These are phyloP conservation scores for Muscicapa comitata DNA, from an alignment of 2,797 vertebrate genomes.

Conservation along the genomic window DNA sequence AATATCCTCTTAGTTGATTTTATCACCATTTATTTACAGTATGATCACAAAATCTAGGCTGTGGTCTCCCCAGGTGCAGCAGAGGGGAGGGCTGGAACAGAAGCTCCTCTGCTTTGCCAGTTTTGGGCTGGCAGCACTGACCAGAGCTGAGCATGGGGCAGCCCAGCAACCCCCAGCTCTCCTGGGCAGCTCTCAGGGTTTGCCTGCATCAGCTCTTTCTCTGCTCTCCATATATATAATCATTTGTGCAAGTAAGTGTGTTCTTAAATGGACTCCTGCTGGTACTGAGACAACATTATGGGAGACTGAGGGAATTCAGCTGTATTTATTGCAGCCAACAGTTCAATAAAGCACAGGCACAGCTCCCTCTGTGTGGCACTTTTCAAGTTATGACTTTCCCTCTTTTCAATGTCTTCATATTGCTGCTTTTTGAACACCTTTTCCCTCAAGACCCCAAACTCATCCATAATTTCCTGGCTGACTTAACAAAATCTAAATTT, in stretches of 20 bases:
- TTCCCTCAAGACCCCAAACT: neutral
- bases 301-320: slow-evolving; percentile 15
- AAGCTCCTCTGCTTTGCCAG: neutral
- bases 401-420: neutral
- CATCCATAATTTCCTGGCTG: neutral
- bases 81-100: neutral
- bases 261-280: slow-evolving; percentile 49
- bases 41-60: neutral
- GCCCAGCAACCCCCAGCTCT: neutral
- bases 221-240: neutral
- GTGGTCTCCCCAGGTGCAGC: neutral
- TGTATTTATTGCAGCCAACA: slow-evolving; percentile 42
- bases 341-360: slow-evolving; percentile 35
- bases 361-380: slow-evolving; percentile 1
- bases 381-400: neutral
- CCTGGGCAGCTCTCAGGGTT: neutral
- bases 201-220: neutral
- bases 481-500: neutral
- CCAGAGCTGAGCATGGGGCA: neutral
- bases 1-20: neutral
- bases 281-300: slow-evolving; percentile 23
- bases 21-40: neutral
- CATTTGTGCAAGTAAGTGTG: slow-evolving; percentile 13
- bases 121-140: neutral
- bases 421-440: neutral